Evolutionary conservation across 1,140 invertebrate species (phyloP).

Genomic region (Chironomus striatipennis): DNA sequence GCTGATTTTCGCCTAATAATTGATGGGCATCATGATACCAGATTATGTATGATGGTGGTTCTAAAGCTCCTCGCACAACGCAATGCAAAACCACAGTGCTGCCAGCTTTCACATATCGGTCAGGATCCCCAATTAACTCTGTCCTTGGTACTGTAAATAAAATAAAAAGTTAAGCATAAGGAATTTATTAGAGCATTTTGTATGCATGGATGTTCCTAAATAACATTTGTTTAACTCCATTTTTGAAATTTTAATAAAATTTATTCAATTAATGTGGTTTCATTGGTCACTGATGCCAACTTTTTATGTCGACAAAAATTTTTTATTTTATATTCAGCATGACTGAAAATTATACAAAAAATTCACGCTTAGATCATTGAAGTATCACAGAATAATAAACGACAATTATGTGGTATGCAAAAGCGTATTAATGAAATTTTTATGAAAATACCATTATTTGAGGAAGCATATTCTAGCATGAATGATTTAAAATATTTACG

Average conservation of each 20-base stretch:
- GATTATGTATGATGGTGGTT: slow-evolving; percentile 52
- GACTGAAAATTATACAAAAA: slow-evolving; percentile 55
- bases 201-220: too few species aligned
- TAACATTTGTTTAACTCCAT: too few species aligned
- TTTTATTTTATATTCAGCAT: too few species aligned
- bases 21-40: slow-evolving; percentile 63
- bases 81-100: slow-evolving; percentile 50
- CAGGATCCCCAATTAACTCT: slow-evolving; percentile 49
- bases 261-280: too few species aligned
- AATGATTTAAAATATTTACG: background rate
- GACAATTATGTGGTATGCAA: background rate
- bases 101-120: slow-evolving; percentile 50
- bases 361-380: slow-evolving; percentile 35
- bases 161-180: too few species aligned
- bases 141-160: slow-evolving; percentile 45
- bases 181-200: too few species aligned
- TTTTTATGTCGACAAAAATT: too few species aligned
- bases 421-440: background rate
- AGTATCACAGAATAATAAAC: background rate
- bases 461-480: background rate
- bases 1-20: slow-evolving; percentile 34
- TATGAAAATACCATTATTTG: background rate
- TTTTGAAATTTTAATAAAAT: too few species aligned
- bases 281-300: too few species aligned
- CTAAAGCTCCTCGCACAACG: slow-evolving; percentile 49